Evolutionary conservation across 2,797 vertebrate genomes (phyloP), one percentile per base, ranked within the genome.

Genomic region (Pipistrellus pygmaeus): DNA sequence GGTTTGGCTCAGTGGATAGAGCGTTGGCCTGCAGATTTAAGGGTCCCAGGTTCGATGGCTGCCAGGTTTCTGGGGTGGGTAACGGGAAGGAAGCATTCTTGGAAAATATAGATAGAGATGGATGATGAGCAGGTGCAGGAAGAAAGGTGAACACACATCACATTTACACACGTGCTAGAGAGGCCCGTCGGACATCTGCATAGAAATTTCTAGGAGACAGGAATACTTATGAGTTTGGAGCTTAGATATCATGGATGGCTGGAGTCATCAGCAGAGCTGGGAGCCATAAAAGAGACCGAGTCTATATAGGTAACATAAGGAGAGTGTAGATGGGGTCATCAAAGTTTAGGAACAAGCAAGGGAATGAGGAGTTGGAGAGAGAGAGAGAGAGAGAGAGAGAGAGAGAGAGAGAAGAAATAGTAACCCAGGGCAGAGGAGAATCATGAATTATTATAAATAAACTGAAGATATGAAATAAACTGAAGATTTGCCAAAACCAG

Each of bases 101-200:
- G 32, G n/a, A 55, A 85, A 66, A 51, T 2, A 11, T 18, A 94
- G 62, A 91, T 2, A 57, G 51, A 91, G 83, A 64, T 25, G 35
- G 72, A 89, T 62, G 73, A 87, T 55, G 73, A 87, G 46, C 25
- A 86, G 68, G 44, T 73, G 85, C 64, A 51, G 48, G 78, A 86
- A 88, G 84, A 83, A 92, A 92, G 71, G 81, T 13, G 75, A 85
- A 85, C 44, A 46, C 55, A 75, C 18, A 55, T 46, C 38, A 60
- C 18, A 55, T 14, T 81, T 69, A 69, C 73, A 92, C 38, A 76
- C 0, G 2, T 14, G 68, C 21, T 93, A 21, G 85, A 76, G 85
- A 71, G 60, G 78, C n/a, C 69, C 77, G 15, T 35, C 38, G 30
- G 80, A 84, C 15, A 80, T 20, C 35, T 41, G 38, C 38, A 7